Evolutionary conservation across 1,140 invertebrate species (phyloP).

Genomic region (Telenomus remus): DNA sequence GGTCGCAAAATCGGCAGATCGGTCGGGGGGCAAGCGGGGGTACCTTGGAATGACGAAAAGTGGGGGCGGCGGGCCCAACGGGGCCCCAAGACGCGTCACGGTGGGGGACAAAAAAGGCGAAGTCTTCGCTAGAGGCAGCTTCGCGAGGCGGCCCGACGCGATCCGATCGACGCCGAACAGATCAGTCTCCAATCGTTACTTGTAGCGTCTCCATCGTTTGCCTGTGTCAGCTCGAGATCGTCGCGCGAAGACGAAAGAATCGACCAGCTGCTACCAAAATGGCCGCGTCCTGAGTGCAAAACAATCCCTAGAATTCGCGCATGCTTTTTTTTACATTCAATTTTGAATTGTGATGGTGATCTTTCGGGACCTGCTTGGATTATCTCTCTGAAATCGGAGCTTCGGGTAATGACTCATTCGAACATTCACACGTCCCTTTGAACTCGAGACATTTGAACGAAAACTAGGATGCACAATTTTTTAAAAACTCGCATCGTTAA

Average conservation of each 20-base stretch:
- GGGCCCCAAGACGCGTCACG: slow-evolving; percentile 37
- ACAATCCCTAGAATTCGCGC: slow-evolving; percentile 12
- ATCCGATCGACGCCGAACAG: slow-evolving; percentile 52
- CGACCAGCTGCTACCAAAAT: slow-evolving; percentile 65
- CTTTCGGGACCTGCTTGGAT: slow-evolving; percentile 27
- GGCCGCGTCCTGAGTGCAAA: slow-evolving; percentile 62
- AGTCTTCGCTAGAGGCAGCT: slow-evolving; percentile 60
- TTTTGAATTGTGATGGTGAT: slow-evolving; percentile 52
- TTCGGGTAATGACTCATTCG: slow-evolving; percentile 21
- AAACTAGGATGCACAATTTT: too few species aligned
- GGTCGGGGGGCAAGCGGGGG: slow-evolving; percentile 13
- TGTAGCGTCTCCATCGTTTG: slow-evolving; percentile 49
- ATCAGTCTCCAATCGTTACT: slow-evolving; percentile 52
- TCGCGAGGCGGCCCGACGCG: slow-evolving; percentile 54
- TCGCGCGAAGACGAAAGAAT: slow-evolving; percentile 38
- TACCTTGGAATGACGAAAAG: slow-evolving; percentile 26
- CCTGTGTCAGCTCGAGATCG: slow-evolving; percentile 36
- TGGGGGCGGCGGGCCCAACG: slow-evolving; percentile 41
- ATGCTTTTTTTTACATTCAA: neutral
- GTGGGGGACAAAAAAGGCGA: slow-evolving; percentile 57
- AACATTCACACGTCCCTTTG: too few species aligned
- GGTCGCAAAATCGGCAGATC: slow-evolving; percentile 26
- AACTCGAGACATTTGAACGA: too few species aligned
- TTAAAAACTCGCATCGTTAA: too few species aligned
- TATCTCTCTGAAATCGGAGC: slow-evolving; percentile 32